phyloP scores from a whole-genome alignment of 2,113 vertebrate species.

The Muscicapa adusta region DNA sequence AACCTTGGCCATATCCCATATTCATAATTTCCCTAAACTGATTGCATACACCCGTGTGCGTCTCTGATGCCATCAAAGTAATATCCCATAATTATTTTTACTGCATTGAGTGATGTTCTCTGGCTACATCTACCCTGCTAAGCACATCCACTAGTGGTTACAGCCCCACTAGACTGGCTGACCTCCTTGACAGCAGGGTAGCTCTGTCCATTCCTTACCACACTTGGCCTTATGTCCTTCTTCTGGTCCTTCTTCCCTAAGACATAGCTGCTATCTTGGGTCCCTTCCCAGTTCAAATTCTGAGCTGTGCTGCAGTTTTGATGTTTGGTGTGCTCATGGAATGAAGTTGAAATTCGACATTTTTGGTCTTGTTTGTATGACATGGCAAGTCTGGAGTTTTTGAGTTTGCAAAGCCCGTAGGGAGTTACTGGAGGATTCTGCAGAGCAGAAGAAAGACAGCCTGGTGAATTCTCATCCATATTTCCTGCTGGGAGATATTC shows the following conservation, averaged over 20 bases:
- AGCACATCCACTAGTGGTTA: background rate
- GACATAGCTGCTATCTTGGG: background rate
- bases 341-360: background rate
- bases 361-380: background rate
- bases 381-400: background rate
- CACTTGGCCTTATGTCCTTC: background rate
- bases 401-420: background rate
- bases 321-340: background rate
- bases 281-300: background rate
- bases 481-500: background rate
- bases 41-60: fast-evolving
- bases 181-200: background rate
- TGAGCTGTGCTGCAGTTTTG: background rate
- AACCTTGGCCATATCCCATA: background rate
- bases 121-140: background rate
- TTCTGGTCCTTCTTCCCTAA: background rate
- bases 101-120: background rate
- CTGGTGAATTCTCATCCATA: background rate
- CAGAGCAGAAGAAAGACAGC: background rate
- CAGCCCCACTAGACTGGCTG: background rate
- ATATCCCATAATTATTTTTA: background rate
- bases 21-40: background rate
- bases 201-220: background rate
- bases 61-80: background rate
- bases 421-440: background rate